Percentiles rank a stretch among this genome's conserved stretches.
These are phyloP conservation scores for Danionella cerebrum DNA, from an alignment of 2,113 vertebrate genomes.

Conservation along the genomic window DNA sequence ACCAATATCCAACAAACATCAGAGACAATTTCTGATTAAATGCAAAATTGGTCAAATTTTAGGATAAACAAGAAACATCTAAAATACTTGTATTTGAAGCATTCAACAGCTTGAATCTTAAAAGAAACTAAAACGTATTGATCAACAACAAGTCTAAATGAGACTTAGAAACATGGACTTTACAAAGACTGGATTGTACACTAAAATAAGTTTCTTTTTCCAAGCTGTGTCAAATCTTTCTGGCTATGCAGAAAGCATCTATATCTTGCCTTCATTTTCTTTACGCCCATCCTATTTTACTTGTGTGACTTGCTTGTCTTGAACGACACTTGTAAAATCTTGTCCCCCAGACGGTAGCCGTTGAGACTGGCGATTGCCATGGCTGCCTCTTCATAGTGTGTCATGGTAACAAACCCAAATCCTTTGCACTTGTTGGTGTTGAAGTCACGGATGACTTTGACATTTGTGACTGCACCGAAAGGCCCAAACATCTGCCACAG, in stretches of 20 bases:
- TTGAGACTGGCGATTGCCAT: conserved; percentile 98
- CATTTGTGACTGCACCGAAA: conserved; percentile 95
- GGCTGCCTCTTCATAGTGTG: conserved; percentile 98
- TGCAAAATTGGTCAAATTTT: conserved; percentile 70
- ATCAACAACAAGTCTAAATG: conserved; percentile 79
- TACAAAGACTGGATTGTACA: conserved; percentile 56
- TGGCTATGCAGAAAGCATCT: conserved; percentile 22
- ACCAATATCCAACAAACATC: conserved; percentile 42
- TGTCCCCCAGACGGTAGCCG: conserved; percentile 96
- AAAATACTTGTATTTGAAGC: conserved; percentile 68
- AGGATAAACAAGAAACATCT: conserved; percentile 74
- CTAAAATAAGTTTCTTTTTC: conserved; percentile 60
- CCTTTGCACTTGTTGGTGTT: conserved; percentile 99
- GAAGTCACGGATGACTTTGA: conserved; percentile 98
- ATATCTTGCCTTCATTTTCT: conserved; percentile 25
- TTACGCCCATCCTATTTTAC: conserved; percentile 56
- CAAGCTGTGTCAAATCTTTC: conserved; percentile 37
- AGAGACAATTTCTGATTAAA: conserved; percentile 65
- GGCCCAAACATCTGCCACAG: conserved; percentile 99
- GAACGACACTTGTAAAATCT: conserved; percentile 98
- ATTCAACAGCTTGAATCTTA: conserved; percentile 77
- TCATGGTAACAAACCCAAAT: conserved; percentile 99
- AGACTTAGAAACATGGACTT: conserved; percentile 79
- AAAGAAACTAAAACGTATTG: conserved; percentile 65
- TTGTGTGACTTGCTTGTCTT: conserved; percentile 99